phyloP scores from a whole-genome alignment of 2,888 invertebrate species.

The Diloba caeruleocephala region DNA sequence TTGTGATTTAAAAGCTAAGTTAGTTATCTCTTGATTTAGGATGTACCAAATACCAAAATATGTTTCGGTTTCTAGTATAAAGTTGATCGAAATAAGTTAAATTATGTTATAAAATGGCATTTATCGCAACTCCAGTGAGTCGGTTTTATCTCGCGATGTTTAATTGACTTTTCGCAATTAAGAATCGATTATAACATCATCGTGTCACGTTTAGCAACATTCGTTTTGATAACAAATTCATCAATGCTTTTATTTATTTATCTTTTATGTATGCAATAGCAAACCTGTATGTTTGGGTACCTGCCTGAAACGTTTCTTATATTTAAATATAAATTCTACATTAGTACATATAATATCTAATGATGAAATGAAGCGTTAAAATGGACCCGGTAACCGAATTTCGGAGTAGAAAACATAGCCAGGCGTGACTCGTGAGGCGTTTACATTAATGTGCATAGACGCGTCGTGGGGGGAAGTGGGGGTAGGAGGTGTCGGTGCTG shows the following conservation, averaged over 20 bases:
- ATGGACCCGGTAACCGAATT: constrained; percentile 54
- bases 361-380: constrained; percentile 43
- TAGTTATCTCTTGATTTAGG: too few relatives aligned
- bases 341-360: constrained; percentile 17
- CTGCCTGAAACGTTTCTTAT: neutral
- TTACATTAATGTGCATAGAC: constrained; percentile 67
- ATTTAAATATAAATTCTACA: neutral
- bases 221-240: constrained; percentile 64
- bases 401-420: constrained; percentile 48
- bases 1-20: too few relatives aligned
- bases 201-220: constrained; percentile 83
- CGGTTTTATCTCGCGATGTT: constrained; percentile 78
- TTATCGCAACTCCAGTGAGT: constrained; percentile 72
- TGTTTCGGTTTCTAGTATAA: too few relatives aligned
- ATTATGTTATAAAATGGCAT: too few relatives aligned
- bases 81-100: too few relatives aligned
- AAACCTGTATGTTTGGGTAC: neutral
- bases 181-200: constrained; percentile 82
- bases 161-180: constrained; percentile 86
- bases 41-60: too few relatives aligned
- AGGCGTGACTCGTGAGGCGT: constrained; percentile 71
- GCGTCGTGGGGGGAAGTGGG: constrained; percentile 52
- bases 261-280: constrained; percentile 56
- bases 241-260: constrained; percentile 43
- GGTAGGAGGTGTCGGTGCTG: constrained; percentile 67